phyloP scores from a whole-genome alignment of 2,797 vertebrate genomes.

The Glossophaga mutica region DNA sequence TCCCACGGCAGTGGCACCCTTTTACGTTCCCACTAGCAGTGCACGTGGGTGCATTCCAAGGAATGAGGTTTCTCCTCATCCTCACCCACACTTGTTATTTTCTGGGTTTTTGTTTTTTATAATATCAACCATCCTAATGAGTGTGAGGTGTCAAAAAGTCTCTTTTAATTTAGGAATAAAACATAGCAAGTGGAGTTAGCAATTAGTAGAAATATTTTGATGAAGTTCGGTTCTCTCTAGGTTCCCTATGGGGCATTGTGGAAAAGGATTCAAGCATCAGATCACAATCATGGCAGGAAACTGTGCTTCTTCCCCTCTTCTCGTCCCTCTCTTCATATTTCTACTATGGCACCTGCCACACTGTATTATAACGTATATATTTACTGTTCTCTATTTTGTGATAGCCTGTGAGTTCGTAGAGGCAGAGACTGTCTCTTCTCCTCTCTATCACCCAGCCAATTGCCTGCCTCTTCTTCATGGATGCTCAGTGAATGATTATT shows the following conservation, averaged over 20 bases:
- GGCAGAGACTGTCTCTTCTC: neutral
- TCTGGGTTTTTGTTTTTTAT: neutral
- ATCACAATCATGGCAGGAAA: neutral
- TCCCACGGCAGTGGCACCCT: neutral
- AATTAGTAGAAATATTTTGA: neutral
- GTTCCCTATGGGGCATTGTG: neutral
- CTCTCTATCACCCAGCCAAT: neutral
- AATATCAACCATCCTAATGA: neutral
- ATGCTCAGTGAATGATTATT: neutral
- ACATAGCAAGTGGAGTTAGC: neutral
- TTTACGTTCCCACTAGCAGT: neutral
- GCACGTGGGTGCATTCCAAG: neutral
- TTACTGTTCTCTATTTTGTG: neutral
- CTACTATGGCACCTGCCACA: neutral
- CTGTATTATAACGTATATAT: neutral
- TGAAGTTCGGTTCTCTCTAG: neutral
- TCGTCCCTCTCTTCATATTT: neutral
- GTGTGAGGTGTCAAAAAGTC: neutral
- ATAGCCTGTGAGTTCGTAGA: neutral
- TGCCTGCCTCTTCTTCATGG: neutral
- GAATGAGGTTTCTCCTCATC: neutral
- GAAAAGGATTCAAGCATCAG: conserved; percentile 4
- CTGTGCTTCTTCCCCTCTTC: neutral
- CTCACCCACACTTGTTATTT: neutral
- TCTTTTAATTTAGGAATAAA: neutral